These are phyloP conservation scores for Venturia canescens DNA, from an alignment of 1,140 invertebrate genomes.

Conservation along the genomic window DNA sequence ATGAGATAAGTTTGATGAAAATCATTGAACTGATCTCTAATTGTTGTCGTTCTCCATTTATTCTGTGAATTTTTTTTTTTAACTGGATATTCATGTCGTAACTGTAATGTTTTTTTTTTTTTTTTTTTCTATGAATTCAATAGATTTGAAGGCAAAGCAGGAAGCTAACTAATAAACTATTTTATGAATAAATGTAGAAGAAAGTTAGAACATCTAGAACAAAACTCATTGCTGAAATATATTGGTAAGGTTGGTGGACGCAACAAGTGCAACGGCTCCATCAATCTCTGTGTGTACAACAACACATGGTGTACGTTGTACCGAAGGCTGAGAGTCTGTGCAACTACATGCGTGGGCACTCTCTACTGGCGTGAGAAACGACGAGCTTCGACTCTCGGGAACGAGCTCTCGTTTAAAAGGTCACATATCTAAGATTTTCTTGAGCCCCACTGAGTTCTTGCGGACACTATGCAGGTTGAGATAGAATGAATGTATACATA, in stretches of 20 bases:
- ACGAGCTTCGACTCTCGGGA: slow-evolving; percentile 47
- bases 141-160: background rate
- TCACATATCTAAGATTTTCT: slow-evolving; percentile 66
- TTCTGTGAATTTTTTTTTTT: too few relatives aligned
- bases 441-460: slow-evolving; percentile 32
- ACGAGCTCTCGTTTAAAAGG: slow-evolving; percentile 60
- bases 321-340: slow-evolving; percentile 8
- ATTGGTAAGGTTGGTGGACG: slow-evolving; percentile 45
- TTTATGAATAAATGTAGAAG: background rate
- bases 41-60: too few relatives aligned
- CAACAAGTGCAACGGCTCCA: slow-evolving; percentile 66
- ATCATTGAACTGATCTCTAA: too few relatives aligned
- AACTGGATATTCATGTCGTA: background rate
- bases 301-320: background rate
- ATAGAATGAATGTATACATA: background rate
- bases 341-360: slow-evolving; percentile 57
- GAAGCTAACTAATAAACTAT: background rate
- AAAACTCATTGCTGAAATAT: slow-evolving; percentile 47
- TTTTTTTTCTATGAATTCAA: background rate
- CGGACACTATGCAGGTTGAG: slow-evolving; percentile 19
- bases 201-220: slow-evolving; percentile 8
- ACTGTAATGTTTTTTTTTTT: background rate
- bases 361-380: slow-evolving; percentile 63
- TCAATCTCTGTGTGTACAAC: slow-evolving; percentile 56
- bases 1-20: too few relatives aligned